These are phyloP conservation scores for Pseudomyrmex flavicornis DNA, from an alignment of 1,140 invertebrate species.

Conservation along the genomic window DNA sequence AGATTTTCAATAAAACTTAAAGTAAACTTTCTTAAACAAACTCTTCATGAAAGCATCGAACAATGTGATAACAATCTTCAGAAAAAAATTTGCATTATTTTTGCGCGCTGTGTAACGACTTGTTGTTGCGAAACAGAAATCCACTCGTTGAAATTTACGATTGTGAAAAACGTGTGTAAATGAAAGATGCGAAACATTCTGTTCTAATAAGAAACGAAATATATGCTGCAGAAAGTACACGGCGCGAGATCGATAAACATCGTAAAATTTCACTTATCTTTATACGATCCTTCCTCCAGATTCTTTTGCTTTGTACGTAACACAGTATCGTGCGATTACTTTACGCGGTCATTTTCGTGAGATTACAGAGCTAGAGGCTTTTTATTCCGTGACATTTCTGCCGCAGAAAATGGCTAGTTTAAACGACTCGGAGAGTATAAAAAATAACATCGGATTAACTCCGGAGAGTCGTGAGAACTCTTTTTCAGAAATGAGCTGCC, in stretches of 20 bases:
- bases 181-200: no score
- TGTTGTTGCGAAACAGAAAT: not conserved
- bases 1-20: constrained; percentile 32
- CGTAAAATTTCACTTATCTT: not conserved
- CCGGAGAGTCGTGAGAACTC: not conserved
- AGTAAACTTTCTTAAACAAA: constrained; percentile 32
- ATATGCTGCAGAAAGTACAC: no score
- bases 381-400: constrained; percentile 13
- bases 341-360: constrained; percentile 9
- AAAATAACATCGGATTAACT: constrained; percentile 50
- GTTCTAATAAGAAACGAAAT: no score
- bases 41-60: constrained; percentile 29
- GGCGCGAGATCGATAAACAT: not conserved
- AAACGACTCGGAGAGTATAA: constrained; percentile 34
- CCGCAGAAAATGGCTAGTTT: constrained; percentile 15
- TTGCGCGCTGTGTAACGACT: not conserved
- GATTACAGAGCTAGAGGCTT: constrained; percentile 3
- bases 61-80: constrained; percentile 10
- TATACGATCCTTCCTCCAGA: not conserved
- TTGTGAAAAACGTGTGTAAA: no score
- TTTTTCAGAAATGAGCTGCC: constrained; percentile 11
- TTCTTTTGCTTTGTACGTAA: not conserved
- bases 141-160: not conserved
- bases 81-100: constrained; percentile 15
- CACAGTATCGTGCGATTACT: constrained; percentile 24